Percentiles rank a stretch among this genome's conserved stretches.
phyloP scores from a whole-genome alignment of 2,113 vertebrate species.

The Sinosuthora webbiana region DNA sequence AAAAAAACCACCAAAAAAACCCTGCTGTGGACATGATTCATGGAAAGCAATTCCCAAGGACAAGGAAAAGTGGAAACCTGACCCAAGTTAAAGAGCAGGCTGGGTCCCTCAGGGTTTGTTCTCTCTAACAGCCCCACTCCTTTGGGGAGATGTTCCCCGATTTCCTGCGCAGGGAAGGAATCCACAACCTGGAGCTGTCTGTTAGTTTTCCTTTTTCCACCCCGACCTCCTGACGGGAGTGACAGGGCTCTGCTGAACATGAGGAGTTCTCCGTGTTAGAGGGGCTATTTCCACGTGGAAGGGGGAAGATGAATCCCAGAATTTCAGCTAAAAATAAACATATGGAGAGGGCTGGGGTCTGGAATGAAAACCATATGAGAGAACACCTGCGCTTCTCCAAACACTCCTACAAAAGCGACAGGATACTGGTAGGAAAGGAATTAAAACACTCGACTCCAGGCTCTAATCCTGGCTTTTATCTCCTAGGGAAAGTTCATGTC shows the following conservation, averaged over 20 bases:
- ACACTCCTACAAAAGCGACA: not conserved
- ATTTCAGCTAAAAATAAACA: not conserved
- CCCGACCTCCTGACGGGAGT: not conserved
- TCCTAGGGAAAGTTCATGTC: not conserved
- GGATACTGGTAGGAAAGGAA: not conserved
- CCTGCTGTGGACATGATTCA: not conserved
- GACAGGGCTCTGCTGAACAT: not conserved
- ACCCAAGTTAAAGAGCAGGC: not conserved
- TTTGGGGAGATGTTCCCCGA: not conserved
- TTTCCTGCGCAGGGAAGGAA: not conserved
- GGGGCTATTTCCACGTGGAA: not conserved
- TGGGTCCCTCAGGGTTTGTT: not conserved
- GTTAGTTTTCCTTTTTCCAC: not conserved
- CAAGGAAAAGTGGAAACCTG: not conserved
- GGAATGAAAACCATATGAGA: not conserved
- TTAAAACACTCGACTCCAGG: not conserved
- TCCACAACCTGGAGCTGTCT: not conserved
- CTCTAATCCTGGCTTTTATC: not conserved
- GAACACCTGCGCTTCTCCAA: not conserved
- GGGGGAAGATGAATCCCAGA: not conserved
- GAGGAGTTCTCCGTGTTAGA: accelerated
- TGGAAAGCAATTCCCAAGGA: not conserved
- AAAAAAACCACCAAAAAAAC: not conserved
- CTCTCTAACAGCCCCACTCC: not conserved
- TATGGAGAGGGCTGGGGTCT: not conserved